A percentile compares a stretch with the other conserved stretches of the same genome.
phyloP scores from a whole-genome alignment of 92 coral and sea anemone genomes.

The Phenganax subtilis region DNA sequence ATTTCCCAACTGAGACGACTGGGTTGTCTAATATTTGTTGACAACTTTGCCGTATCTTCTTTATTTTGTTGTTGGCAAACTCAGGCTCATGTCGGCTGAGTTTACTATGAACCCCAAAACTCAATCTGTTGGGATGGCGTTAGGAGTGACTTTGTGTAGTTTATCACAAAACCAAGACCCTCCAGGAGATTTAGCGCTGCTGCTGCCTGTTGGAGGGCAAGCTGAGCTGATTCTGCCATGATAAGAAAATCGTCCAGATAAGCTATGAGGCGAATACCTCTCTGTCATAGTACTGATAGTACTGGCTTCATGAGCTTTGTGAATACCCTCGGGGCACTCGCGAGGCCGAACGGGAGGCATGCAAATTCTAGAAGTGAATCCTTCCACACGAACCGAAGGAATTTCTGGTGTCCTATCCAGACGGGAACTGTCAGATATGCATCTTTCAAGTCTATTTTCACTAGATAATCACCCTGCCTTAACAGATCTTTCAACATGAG shows the following conservation, averaged over 20 bases:
- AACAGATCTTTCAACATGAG: conserved; percentile 50
- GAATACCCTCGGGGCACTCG: conserved; percentile 46
- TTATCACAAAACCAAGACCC: conserved; percentile 41
- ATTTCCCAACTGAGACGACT: conserved; percentile 30
- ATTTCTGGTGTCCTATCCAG: conserved; percentile 40
- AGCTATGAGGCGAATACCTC: conserved; percentile 43
- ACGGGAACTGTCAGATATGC: conserved; percentile 40
- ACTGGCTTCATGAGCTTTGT: conserved; percentile 45
- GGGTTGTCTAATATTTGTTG: conserved; percentile 38
- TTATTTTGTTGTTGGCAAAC: conserved; percentile 44
- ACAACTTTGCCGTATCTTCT: conserved; percentile 27
- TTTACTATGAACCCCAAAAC: conserved; percentile 30
- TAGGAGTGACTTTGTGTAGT: conserved; percentile 9
- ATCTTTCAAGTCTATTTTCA: conserved; percentile 21
- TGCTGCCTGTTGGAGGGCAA: conserved; percentile 23
- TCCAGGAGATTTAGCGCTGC: conserved; percentile 13
- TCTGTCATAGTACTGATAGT: neutral
- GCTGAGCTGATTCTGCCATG: conserved; percentile 33
- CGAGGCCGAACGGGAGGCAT: conserved; percentile 43
- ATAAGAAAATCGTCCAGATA: conserved; percentile 56
- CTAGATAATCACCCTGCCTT: conserved; percentile 47
- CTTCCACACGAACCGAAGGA: conserved; percentile 37
- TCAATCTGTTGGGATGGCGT: conserved; percentile 12
- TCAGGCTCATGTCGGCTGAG: conserved; percentile 11
- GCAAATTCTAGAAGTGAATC: conserved; percentile 40